These are phyloP conservation scores for Ormyrus rosae DNA, from an alignment of 2,888 invertebrate species.

Conservation along the genomic window DNA sequence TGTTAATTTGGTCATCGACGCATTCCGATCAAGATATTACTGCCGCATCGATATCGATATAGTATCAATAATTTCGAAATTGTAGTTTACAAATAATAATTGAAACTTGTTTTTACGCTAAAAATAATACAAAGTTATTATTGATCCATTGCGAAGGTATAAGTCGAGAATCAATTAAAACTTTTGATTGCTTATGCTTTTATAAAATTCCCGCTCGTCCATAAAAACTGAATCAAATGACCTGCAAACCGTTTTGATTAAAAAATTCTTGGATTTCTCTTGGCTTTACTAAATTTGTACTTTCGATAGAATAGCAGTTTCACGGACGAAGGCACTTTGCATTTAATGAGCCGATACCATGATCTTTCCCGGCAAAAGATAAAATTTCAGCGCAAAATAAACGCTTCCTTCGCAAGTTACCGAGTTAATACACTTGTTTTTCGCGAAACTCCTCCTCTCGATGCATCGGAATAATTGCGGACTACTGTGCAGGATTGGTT, in stretches of 20 bases:
- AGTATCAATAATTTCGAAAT: no score
- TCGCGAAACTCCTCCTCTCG: slow-evolving; percentile 29
- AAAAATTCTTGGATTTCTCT: slow-evolving; percentile 3
- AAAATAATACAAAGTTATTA: no score
- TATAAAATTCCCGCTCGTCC: no score
- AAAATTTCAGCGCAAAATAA: slow-evolving; percentile 13
- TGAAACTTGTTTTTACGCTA: no score
- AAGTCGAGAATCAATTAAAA: not conserved
- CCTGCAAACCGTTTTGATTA: not conserved
- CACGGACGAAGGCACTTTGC: slow-evolving; percentile 12
- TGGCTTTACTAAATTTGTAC: not conserved
- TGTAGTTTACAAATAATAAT: no score
- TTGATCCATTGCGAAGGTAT: not conserved
- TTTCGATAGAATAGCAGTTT: not conserved
- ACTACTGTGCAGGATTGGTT: slow-evolving; percentile 6
- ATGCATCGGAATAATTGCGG: slow-evolving; percentile 51
- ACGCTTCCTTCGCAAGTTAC: not conserved
- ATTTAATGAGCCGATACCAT: slow-evolving; percentile 21
- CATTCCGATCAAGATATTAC: not conserved
- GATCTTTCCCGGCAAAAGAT: not conserved
- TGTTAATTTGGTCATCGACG: not conserved
- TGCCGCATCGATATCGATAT: no score
- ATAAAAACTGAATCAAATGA: no score
- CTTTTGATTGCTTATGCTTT: no score
- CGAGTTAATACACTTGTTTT: slow-evolving; percentile 18